A percentile compares a stretch with the other conserved stretches of the same genome.
These are phyloP conservation scores for Eulithis testata DNA, from an alignment of 2,888 invertebrate species.

Conservation along the genomic window DNA sequence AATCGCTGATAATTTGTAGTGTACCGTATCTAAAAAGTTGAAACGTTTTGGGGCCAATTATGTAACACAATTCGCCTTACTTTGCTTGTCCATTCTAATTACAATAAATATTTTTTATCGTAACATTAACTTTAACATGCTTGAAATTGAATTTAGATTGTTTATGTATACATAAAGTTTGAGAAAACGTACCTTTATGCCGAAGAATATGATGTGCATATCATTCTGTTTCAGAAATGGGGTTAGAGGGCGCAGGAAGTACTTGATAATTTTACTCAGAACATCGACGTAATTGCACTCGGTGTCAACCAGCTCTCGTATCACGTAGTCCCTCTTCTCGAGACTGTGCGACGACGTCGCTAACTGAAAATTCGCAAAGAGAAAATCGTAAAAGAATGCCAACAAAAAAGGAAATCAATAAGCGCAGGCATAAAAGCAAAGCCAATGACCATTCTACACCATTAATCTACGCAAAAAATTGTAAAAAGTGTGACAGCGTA, in stretches of 20 bases:
- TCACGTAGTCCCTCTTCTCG: slow-evolving; percentile 97
- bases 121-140: background rate
- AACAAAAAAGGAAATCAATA: slow-evolving; percentile 26
- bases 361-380: slow-evolving; percentile 59
- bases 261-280: slow-evolving; percentile 91
- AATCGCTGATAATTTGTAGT: slow-evolving; percentile 19
- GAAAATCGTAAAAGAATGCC: slow-evolving; percentile 26
- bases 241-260: slow-evolving; percentile 91
- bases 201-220: slow-evolving; percentile 92
- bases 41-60: slow-evolving; percentile 13
- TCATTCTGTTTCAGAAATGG: slow-evolving; percentile 90
- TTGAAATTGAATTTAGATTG: background rate
- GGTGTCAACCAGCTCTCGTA: slow-evolving; percentile 97
- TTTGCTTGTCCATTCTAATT: slow-evolving; percentile 4
- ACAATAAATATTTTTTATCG: background rate
- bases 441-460: slow-evolving; percentile 49
- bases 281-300: slow-evolving; percentile 99
- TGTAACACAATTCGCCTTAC: slow-evolving; percentile 18
- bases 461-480: slow-evolving; percentile 42
- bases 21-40: slow-evolving; percentile 15
- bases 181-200: slow-evolving; percentile 89
- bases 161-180: background rate
- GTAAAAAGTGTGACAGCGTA: slow-evolving; percentile 43
- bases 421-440: slow-evolving; percentile 41
- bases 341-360: slow-evolving; percentile 84